Base-by-base conservation (phyloP, 2,888 invertebrate genomes). In the Agrypnus murinus region DNA sequence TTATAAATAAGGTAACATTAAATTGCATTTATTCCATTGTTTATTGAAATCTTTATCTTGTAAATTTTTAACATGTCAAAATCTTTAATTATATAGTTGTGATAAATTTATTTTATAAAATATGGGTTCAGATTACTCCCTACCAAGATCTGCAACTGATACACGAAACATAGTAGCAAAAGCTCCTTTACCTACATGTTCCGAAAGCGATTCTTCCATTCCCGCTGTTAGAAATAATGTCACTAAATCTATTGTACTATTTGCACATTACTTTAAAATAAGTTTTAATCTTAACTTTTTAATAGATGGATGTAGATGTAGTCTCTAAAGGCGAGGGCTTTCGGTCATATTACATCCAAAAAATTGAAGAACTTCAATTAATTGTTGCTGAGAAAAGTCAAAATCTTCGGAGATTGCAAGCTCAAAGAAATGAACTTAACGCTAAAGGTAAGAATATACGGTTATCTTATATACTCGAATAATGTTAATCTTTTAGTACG, bases 401-500 rank as follows among this genome's bases (percentile, higher is more conserved):
- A 86, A 99, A 99, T 87, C 89, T 99, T 59, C 90, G 99, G 65
- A 93, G 99, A 84, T 87, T 99, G 72, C 98, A 99, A 87, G 99
- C 99, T 12, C 99, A 99, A 85, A 90, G 99, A 77, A 99, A 99
- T 89, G 99, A 99, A 85, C 91, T 99, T 0, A 99, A 99, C 87
- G 97, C 98, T 7, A 99, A 99, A 93, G 96, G 95, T 95, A 85
- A 59, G 9, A 15, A 32, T 6, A n/a, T n/a, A n/a, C n/a, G n/a
- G n/a, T n/a, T n/a, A n/a, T n/a, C n/a, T n/a, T n/a, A n/a, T n/a
- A n/a, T n/a, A n/a, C n/a, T n/a, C n/a, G n/a, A n/a, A n/a, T n/a
- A n/a, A n/a, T n/a, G n/a, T n/a, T n/a, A 38, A 9, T 17, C 43
- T 57, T 46, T 46, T 81, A 95, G 99, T 99, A 48, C 93, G 99